Evolutionary conservation across 1,140 invertebrate species (phyloP), one percentile per base, ranked within the genome.

Genomic region (Cydia fagiglandana): DNA sequence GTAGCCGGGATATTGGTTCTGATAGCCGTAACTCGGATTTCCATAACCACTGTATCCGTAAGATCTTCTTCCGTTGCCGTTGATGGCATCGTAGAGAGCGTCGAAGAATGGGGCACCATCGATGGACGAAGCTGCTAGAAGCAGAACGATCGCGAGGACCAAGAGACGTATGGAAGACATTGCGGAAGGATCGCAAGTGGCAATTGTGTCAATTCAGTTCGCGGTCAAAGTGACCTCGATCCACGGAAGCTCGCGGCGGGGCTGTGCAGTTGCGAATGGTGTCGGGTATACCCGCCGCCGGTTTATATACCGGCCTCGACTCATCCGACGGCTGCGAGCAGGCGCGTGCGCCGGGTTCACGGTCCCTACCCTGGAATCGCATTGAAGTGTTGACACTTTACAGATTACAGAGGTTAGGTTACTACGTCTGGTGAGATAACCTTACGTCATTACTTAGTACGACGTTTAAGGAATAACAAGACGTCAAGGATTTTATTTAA

Each of bases 231-330:
- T 80, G 86, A 80, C 89, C 87, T 91, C 86, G 86, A 82, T 76
- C 78, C 84, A 84, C 86, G 89, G 90, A 92, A 90, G 85, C 87
- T 90, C 82, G 77, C 86, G 78, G 83, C 86, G 82, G 85, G 87
- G 86, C 81, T 75, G 82, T 81, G 85, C 86, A 87, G 86, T 88
- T 85, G 85, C 88, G 86, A 92, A 91, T 91, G 89, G 83, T 91
- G 88, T 84, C 89, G 87, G 88, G 84, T 88, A 86, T 78, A 86
- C 85, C 80, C 80, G 76, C 78, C 83, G 81, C 79, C 80, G 80
- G 83, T 81, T 91, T 92, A 91, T 91, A 92, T 92, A 92, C 84
- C 86, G 91, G 88, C 91, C 91, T 92, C 91, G 91, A 84, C 82
- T 88, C 86, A 90, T 90, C 89, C 84, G 88, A 84, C 83, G 81